phyloP scores from a whole-genome alignment of 2,113 vertebrate species.

The Sitta europaea region DNA sequence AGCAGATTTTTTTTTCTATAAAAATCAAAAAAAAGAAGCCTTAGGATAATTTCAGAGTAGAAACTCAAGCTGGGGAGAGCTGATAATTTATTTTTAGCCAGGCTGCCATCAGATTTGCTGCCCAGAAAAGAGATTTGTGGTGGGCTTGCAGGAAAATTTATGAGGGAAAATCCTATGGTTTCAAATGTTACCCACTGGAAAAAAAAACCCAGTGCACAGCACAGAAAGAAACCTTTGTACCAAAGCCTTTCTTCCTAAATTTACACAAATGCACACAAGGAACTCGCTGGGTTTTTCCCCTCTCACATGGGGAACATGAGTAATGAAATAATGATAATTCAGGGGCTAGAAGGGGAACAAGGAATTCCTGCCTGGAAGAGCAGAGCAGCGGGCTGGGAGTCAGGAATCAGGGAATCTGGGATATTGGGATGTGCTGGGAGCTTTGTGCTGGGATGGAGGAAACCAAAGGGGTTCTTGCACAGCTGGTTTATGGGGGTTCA shows the following conservation, averaged over 20 bases:
- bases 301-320: slow-evolving; percentile 54
- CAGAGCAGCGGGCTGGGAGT: neutral
- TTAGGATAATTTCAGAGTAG: neutral
- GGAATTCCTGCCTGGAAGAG: slow-evolving; percentile 25
- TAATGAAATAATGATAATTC: slow-evolving; percentile 72
- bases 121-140: neutral
- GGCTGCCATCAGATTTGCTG: neutral
- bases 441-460: neutral
- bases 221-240: slow-evolving; percentile 26
- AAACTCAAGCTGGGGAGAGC: neutral
- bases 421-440: neutral
- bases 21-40: neutral
- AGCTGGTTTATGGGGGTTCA: neutral
- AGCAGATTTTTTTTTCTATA: neutral
- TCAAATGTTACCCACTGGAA: neutral
- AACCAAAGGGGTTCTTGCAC: neutral
- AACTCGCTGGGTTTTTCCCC: slow-evolving; percentile 2
- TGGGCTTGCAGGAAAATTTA: neutral
- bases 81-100: neutral
- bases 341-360: slow-evolving; percentile 48
- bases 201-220: neutral
- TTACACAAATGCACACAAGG: neutral
- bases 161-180: slow-evolving; percentile 38
- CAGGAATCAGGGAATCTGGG: slow-evolving; percentile 41
- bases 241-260: slow-evolving; percentile 34